Evolutionary conservation across 2,797 vertebrate species (phyloP).

Genomic region (Hydrolagus colliei): DNA sequence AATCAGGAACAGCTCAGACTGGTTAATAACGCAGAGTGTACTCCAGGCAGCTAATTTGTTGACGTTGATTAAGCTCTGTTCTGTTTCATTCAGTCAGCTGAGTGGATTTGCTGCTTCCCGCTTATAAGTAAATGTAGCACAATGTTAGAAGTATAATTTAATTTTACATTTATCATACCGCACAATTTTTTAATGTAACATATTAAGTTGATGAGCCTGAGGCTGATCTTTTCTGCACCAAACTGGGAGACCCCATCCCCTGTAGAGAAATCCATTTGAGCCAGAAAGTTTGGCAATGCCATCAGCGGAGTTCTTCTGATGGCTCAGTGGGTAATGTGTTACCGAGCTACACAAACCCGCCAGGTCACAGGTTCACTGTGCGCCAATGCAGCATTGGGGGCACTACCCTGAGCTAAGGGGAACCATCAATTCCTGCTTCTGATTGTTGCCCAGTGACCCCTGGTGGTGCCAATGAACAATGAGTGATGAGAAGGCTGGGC

Average conservation of each 20-base stretch:
- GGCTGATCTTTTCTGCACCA: too few species aligned
- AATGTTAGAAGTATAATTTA: too few species aligned
- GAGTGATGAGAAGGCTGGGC: neutral
- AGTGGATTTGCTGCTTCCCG: too few species aligned
- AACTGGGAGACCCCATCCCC: neutral
- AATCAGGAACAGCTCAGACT: too few species aligned
- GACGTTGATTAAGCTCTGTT: too few species aligned
- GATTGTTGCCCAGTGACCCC: neutral
- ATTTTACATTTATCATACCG: too few species aligned
- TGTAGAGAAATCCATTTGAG: neutral
- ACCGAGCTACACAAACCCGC: neutral
- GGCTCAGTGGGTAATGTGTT: neutral
- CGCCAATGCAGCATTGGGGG: neutral
- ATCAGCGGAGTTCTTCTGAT: neutral
- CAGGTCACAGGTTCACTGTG: neutral
- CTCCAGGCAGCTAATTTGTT: too few species aligned
- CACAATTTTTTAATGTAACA: too few species aligned
- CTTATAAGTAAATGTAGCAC: too few species aligned
- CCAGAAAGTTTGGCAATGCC: neutral
- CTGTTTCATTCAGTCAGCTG: too few species aligned
- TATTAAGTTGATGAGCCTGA: too few species aligned
- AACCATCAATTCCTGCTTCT: neutral
- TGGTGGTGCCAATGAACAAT: neutral
- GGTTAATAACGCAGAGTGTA: too few species aligned
- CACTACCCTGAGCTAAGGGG: neutral